phyloP scores from a whole-genome alignment of 2,888 invertebrate genomes.

The Teinopalpus imperialis region DNA sequence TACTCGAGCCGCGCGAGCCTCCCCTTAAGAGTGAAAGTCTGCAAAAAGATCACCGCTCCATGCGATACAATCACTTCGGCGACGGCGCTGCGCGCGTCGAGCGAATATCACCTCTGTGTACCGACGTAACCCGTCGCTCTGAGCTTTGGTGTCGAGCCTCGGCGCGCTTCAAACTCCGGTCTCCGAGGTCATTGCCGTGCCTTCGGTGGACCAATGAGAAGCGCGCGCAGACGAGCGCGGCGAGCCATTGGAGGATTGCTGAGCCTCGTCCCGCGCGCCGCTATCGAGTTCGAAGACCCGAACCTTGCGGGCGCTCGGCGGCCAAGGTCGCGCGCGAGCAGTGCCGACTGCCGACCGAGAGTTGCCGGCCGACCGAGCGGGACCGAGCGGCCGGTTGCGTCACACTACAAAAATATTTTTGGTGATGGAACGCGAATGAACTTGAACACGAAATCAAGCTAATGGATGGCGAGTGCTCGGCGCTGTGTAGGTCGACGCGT shows the following conservation, averaged over 20 bases:
- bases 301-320: conserved; percentile 94
- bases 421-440: conserved; percentile 80
- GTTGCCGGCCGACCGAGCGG: conserved; percentile 60
- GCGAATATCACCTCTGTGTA: conserved; percentile 77
- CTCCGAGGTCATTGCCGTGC: conserved; percentile 92
- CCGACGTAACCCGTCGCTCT: conserved; percentile 76
- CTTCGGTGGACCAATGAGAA: conserved; percentile 72
- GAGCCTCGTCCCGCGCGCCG: conserved; percentile 59
- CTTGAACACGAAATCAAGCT: conserved; percentile 78
- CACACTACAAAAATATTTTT: conserved; percentile 80
- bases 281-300: conserved; percentile 88
- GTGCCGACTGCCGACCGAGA: conserved; percentile 71
- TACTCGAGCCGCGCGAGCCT: conserved; percentile 63
- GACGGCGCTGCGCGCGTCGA: conserved; percentile 54
- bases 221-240: conserved; percentile 72
- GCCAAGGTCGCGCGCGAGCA: conserved; percentile 86
- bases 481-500: conserved; percentile 69
- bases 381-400: conserved; percentile 72
- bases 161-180: conserved; percentile 90
- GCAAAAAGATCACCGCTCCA: conserved; percentile 78
- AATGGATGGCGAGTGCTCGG: conserved; percentile 73
- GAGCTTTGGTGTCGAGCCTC: conserved; percentile 83
- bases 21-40: conserved; percentile 83
- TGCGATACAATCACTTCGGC: conserved; percentile 78
- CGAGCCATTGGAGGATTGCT: conserved; percentile 68